These are phyloP conservation scores for Argya squamiceps DNA, from an alignment of 2,797 vertebrate species.

Conservation along the genomic window DNA sequence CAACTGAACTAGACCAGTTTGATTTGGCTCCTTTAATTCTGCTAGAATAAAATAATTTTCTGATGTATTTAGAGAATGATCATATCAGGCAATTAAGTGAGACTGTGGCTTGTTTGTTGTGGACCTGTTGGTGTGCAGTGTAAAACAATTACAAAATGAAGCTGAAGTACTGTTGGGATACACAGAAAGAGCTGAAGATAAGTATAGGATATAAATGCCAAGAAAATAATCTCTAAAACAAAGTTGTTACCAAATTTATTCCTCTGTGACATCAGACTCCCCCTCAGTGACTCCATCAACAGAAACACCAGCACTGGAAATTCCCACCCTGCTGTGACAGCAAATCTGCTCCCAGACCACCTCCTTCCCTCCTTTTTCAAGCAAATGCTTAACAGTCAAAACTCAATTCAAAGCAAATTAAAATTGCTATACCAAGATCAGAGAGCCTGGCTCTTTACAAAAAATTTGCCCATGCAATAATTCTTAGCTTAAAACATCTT, in stretches of 20 bases:
- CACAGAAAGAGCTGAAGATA: neutral
- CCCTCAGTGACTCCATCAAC: neutral
- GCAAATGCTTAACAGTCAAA: neutral
- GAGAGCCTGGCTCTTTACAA: neutral
- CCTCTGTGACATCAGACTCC: neutral
- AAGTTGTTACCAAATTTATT: neutral
- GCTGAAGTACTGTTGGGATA: neutral
- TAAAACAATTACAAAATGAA: neutral
- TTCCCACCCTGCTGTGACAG: neutral
- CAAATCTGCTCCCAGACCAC: neutral
- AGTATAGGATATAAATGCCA: neutral
- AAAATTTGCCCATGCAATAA: neutral
- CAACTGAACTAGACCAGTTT: neutral
- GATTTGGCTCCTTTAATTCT: neutral
- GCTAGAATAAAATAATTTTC: neutral
- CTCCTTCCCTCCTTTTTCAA: neutral
- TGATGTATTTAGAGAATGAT: neutral
- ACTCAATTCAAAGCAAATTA: neutral
- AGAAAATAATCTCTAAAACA: neutral
- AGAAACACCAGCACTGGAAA: neutral
- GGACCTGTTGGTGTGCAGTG: neutral
- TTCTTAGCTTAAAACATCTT: neutral
- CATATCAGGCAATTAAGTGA: neutral
- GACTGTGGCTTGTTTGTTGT: neutral
- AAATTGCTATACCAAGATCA: neutral